Evolutionary conservation across 2,888 invertebrate genomes (phyloP), one percentile per base, ranked within the genome.

Genomic region (Ryuthela nishihirai): DNA sequence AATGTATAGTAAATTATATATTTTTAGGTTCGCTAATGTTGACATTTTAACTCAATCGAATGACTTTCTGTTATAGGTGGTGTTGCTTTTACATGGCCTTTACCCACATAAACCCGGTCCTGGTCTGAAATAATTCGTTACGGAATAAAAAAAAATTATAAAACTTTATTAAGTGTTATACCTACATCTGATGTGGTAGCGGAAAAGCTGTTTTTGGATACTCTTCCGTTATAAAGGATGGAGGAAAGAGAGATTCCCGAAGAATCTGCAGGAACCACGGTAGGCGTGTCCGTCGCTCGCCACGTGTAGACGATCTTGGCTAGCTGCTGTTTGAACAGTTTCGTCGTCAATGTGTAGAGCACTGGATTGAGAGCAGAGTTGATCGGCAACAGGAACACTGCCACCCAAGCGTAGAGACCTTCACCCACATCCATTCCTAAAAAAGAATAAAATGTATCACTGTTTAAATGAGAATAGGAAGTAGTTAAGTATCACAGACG

Each of bases 291-390:
- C 1, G 36, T 38, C 0, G 53, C 47, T 17, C 44, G 21, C 58
- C 58, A 59, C 0, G 58, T 59, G 40, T 59, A 59, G 15, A 61
- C 46, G 18, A 65, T 62, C 9, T 60, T 53, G 2, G 64, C 56
- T 23, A 67, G 18, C 12, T 81, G 81, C 70, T 81, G 81, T 68
- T 80, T 80, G 67, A 82, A 82, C 3, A 80, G 72, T 12, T 80
- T 79, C 2, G 82, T 82, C 2, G 82, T 81, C 35, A 82, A 67
- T 0, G 82, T 82, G 69, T 82, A 82, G 35, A 82, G 73, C 18
- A 82, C 75, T 1, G 82, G 82, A 72, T 82, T 82, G 4, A 82
- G 70, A 0, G 82, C 81, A 1, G 81, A 81, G 69, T 82, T 82
- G 5, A 82, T 81, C 0, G 82, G 82, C 25, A 82, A 71, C 12